Conservation (phyloP, 2,888 invertebrate genomes). For the Drosophila macrospina region DNA sequence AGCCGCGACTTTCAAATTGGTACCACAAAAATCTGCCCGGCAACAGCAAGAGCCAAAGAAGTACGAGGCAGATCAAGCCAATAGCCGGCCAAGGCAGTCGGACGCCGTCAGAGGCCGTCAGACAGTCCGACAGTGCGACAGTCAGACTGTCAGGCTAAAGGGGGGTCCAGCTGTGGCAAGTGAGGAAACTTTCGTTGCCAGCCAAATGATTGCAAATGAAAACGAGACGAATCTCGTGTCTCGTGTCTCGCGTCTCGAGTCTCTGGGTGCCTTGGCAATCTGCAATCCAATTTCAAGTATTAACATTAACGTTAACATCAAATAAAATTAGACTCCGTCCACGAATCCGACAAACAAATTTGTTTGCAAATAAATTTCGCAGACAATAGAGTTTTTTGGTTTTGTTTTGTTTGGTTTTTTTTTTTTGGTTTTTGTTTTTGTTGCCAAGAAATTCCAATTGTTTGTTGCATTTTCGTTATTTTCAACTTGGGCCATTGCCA, state of each 20-base stretch:
- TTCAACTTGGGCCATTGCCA: slow-evolving; percentile 18
- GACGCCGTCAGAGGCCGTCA: not conserved
- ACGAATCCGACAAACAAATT: slow-evolving; percentile 22
- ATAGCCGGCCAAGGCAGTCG: not conserved
- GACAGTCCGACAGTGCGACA: slow-evolving; percentile 27
- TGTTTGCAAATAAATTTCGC: slow-evolving; percentile 11
- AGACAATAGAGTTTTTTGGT: slow-evolving; percentile 25
- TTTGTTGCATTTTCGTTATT: not conserved
- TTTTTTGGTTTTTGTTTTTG: slow-evolving; percentile 25
- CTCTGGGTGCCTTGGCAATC: slow-evolving; percentile 22
- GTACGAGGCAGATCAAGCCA: slow-evolving; percentile 30
- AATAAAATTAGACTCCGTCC: slow-evolving; percentile 55
- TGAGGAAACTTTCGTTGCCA: slow-evolving; percentile 63
- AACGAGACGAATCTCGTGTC: slow-evolving; percentile 28
- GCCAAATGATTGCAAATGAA: slow-evolving; percentile 2
- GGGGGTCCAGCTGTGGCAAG: slow-evolving; percentile 38
- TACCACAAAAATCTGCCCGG: slow-evolving; percentile 62
- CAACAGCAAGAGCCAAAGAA: slow-evolving; percentile 56
- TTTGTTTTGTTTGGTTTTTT: slow-evolving; percentile 10
- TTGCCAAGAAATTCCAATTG: slow-evolving; percentile 52
- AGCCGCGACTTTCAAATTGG: slow-evolving; percentile 71
- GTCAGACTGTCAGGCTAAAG: slow-evolving; percentile 25
- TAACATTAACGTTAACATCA: slow-evolving; percentile 16
- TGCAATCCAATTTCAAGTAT: slow-evolving; percentile 24
- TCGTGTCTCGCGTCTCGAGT: slow-evolving; percentile 10